Evolutionary conservation across 2,797 vertebrate species (phyloP).

Genomic region (Coccyzus lansbergi): DNA sequence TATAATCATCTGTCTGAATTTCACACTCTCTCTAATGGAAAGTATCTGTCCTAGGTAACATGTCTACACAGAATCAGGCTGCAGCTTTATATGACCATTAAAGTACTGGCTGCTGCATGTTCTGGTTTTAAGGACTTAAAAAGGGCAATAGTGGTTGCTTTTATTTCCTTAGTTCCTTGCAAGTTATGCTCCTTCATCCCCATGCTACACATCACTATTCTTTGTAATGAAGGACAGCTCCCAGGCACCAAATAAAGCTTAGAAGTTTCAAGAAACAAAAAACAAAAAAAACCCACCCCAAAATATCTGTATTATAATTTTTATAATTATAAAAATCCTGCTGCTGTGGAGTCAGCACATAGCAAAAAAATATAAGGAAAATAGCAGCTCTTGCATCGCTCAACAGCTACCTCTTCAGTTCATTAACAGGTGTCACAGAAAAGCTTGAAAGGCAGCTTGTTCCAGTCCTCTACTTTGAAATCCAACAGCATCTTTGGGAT

Average conservation of each 20-base stretch:
- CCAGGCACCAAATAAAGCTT: not conserved
- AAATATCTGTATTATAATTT: not conserved
- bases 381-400: not conserved
- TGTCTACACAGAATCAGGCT: not conserved
- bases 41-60: not conserved
- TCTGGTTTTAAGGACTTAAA: not conserved
- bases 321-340: too few relatives aligned
- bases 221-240: not conserved
- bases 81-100: not conserved
- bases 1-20: not conserved
- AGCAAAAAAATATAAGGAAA: not conserved
- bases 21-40: not conserved
- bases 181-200: not conserved
- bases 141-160: not conserved
- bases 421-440: not conserved
- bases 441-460: not conserved
- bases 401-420: not conserved
- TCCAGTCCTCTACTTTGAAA: not conserved
- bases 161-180: not conserved
- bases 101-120: not conserved
- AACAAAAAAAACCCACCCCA: not conserved
- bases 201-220: not conserved
- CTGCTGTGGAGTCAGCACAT: not conserved
- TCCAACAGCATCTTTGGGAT: not conserved
- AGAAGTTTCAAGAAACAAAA: not conserved